Evolutionary conservation across 2,113 vertebrate species (phyloP), one percentile per base, ranked within the genome.

Genomic region (Erythrocercus mccallii): DNA sequence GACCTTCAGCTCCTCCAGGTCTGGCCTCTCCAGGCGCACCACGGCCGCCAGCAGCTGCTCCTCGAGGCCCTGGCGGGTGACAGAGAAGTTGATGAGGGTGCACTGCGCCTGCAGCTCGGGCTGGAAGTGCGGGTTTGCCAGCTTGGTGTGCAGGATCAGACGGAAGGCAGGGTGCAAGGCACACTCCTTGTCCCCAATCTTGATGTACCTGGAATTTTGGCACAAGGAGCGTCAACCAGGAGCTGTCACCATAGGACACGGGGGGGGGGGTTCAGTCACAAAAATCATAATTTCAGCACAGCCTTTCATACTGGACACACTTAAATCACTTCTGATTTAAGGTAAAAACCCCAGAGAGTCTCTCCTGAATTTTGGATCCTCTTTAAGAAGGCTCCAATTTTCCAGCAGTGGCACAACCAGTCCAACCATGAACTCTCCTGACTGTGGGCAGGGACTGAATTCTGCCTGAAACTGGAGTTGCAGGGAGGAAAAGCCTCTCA

Each of bases 101-200:
- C 99, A 99, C 97, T 99, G 99, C 8, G 99, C 99, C 96, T 99
- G 99, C 91, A 99, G 98, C 97, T 99, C 99, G 0, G 99, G 99
- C 74, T 98, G 99, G 96, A 99, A 99, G 93, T 99, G 99, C 21
- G 99, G 99, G 94, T 98, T 99, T 44, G 99, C 99, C 53, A 99
- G 97, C 96, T 99, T 99, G 17, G 99, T 99, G 97, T 99, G 99
- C 40, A 99, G 98, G 91, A 99, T 99, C 64, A 99, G 98, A 2
- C 97, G 98, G 98, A 99, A 99, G 28, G 86, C 88, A 14, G 98
- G 98, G 93, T 98, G 98, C 94, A 99, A 98, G 76, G 99, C 99
- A 35, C 99, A 99, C 77, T 99, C 99, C 94, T 99, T 99, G 97
- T 99, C 99, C 45, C 99, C 99, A 0, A 99, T 98, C 97, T 98